Evolutionary conservation across 2,113 vertebrate species (phyloP), one percentile per base, ranked within the genome.

Genomic region (Seriola aureovittata): DNA sequence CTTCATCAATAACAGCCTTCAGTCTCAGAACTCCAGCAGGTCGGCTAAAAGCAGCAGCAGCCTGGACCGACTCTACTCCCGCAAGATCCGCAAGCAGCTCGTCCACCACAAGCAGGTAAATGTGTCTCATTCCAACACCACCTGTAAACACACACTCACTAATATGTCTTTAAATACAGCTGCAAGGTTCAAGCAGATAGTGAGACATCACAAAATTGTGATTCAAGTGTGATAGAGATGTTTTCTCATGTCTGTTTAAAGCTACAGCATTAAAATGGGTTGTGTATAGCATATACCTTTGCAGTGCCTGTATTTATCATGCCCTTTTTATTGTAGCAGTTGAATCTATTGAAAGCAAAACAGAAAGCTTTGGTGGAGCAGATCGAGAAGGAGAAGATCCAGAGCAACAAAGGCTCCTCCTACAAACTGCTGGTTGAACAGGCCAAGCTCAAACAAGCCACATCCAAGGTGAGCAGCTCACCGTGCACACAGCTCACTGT

Each of bases 301-400:
- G 25, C 50, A 29, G 71, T 88, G 46, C 85, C 70, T 83, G 16
- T 87, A 80, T 91, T 94, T 77, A 92, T 89, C 79, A 40, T 73
- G 44, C 52, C 71, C 93, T 94, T 96, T 97, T 97, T 93, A 88
- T 95, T 97, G 94, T 94, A 99, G 98, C 98, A 99, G 99, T 96
- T 99, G 95, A 99, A 99, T 95, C 94, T 99, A 93, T 93, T 99
- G 96, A 99, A 99, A 96, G 98, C 98, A 85, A 99, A 99, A 95
- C 98, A 99, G 96, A 99, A 99, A 95, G 98, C 97, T 95, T 96
- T 99, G 95, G 98, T 99, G 91, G 98, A 99, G 94, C 98, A 99
- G 92, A 99, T 99, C 78, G 98, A 99, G 96, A 99, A 99, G 95
- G 98, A 99, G 95, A 99, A 99, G 96, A 98, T 98, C 93, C 98